Evolutionary conservation across 2,113 vertebrate species (phyloP), one percentile per base, ranked within the genome.

Genomic region (Cinclus mexicanus): DNA sequence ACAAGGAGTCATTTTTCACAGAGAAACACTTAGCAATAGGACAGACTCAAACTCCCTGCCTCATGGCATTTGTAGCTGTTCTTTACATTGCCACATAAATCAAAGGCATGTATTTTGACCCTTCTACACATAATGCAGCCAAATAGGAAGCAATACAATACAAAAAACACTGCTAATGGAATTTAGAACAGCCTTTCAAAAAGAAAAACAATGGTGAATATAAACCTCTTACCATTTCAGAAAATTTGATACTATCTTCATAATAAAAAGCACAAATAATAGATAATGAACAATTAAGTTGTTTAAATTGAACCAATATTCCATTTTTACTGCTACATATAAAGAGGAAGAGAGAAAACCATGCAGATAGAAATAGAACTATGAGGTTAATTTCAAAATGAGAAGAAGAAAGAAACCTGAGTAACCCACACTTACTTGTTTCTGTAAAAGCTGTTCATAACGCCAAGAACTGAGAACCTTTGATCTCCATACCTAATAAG

Each of bases 1-100:
- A 93, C 83, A 84, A 87, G 72, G 53, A 95, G 82, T 92, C 76
- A 93, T 97, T 98, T 98, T 96, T 97, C 95, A 96, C 86, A 68
- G 44, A 46, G 83, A 94, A 97, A 94, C 79, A 90, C 93, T 91
- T 72, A 90, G 70, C 84, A 95, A 91, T 53, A 81, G 95, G 91
- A 91, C 90, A 91, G 96, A 90, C 52, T 94, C 87, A 87, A 96
- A 93, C 81, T 61, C 80, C 82, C 96, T 95, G 83, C 88, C 81
- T 96, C 42, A 24, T 61, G 35, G 87, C 91, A 94, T 96, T 95
- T 86, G 72, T 77, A 74, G 79, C 91, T 90, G 69, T 95, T 95
- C 92, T 92, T 79, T 56, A 72, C 93, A 50, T 70, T 68, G 77
- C 63, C 77, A 90, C 92, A 96, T 97, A 96, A 98, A 98, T 98